Conservation (phyloP, 2,113 vertebrate genomes). For the Anhinga anhinga region DNA sequence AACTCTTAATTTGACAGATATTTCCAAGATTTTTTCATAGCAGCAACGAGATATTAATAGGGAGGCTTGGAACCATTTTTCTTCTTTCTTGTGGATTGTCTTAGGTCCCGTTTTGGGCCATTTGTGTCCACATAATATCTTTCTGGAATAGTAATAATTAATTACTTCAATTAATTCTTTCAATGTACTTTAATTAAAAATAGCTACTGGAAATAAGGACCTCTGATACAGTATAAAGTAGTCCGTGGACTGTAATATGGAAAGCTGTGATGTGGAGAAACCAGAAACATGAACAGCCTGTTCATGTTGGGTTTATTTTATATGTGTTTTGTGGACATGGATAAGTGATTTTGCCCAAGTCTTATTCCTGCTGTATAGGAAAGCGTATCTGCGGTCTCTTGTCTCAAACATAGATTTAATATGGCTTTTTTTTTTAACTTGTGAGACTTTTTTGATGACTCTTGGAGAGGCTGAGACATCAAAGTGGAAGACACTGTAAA, state of each 20-base stretch:
- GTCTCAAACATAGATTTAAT: not conserved
- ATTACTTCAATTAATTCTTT: not conserved
- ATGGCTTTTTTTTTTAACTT: not conserved
- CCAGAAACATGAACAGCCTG: not conserved
- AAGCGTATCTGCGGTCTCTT: not conserved
- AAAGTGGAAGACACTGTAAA: not conserved
- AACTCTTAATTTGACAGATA: not conserved
- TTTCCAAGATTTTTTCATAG: not conserved
- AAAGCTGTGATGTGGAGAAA: not conserved
- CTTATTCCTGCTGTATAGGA: not conserved
- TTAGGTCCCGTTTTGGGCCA: not conserved
- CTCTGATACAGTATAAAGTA: not conserved
- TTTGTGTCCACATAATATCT: not conserved
- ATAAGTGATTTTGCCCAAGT: not conserved
- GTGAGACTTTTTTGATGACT: not conserved
- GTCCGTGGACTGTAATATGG: not conserved
- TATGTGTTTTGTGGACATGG: not conserved
- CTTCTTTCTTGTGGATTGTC: not conserved
- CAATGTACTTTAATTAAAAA: not conserved
- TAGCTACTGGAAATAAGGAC: not conserved
- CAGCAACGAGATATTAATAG: not conserved
- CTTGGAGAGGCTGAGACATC: not conserved
- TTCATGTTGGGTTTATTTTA: not conserved
- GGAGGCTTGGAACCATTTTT: not conserved
- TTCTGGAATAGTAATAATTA: constrained; percentile 25